Percentiles rank a stretch among this genome's conserved stretches.
These are phyloP conservation scores for Pasiphila rectangulata DNA, from an alignment of 2,888 invertebrate species.

Conservation along the genomic window DNA sequence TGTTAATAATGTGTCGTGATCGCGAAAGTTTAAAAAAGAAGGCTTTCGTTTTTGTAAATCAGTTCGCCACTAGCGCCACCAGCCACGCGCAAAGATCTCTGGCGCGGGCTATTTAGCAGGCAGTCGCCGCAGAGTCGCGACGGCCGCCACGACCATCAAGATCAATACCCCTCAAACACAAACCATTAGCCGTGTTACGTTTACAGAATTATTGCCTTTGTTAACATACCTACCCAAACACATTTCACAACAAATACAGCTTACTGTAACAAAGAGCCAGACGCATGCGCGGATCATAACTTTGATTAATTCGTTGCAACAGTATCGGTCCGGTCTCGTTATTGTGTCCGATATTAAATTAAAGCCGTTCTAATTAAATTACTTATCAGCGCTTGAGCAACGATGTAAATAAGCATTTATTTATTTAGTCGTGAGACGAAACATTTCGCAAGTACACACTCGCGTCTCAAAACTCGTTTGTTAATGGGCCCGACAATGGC, in stretches of 20 bases:
- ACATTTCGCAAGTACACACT: slow-evolving; percentile 64
- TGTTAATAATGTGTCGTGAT: too few species aligned
- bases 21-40: too few species aligned
- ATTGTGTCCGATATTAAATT: slow-evolving; percentile 66
- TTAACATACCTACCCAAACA: slow-evolving; percentile 43
- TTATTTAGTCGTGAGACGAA: slow-evolving; percentile 68
- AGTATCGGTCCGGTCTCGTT: slow-evolving; percentile 44
- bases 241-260: slow-evolving; percentile 44
- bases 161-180: slow-evolving; percentile 39
- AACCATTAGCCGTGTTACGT: slow-evolving; percentile 38
- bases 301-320: slow-evolving; percentile 62
- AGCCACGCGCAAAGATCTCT: not conserved
- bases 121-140: slow-evolving; percentile 1
- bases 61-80: not conserved
- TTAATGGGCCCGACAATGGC: slow-evolving; percentile 67
- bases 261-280: slow-evolving; percentile 43
- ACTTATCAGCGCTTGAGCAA: slow-evolving; percentile 65
- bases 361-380: slow-evolving; percentile 69
- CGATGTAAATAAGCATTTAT: slow-evolving; percentile 66
- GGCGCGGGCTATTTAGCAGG: not conserved
- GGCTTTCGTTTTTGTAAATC: too few species aligned
- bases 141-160: slow-evolving; percentile 21
- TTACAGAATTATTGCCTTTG: slow-evolving; percentile 52
- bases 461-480: slow-evolving; percentile 75
- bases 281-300: slow-evolving; percentile 53